Base-by-base conservation (phyloP, 2,113 vertebrate genomes). In the Pavo muticus region DNA sequence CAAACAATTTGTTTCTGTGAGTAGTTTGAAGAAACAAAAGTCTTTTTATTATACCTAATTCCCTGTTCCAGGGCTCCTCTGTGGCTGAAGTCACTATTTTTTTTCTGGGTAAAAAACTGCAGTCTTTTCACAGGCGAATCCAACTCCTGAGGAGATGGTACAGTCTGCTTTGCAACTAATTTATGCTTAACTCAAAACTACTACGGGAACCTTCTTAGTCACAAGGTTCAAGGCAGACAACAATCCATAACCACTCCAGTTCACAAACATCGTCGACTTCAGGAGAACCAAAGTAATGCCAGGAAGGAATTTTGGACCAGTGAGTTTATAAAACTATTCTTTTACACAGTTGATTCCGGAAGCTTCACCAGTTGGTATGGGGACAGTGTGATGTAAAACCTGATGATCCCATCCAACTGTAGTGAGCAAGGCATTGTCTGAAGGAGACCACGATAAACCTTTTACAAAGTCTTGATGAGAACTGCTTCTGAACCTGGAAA, bases 361-460 rank as follows among this genome's bases (percentile, higher is more conserved):
- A 75, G 91, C 79, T 79, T 97, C 78, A 48, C 91, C 95, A 61
- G 94, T 91, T 30, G 97, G 97, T 23, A 87, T 18, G 23, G 94
- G 96, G 56, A 99, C 91, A 7, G 95, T 95, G 95, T 99, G 99
- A 96, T 99, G 99, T 65, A 99, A 97, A 91, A 99, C 99, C 70
- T 99, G 98, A 90, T 99, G 99, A 96, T 99, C 99, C 99, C 99
- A 99, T 87, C 99, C 99, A 50, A 98, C 98, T 3, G 99, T 99
- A 8, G 99, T 99, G 70, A 99, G 98, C 27, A 98, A 97, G 93
- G 97, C 96, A 24, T 98, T 96, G n/a, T 98, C 98, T 44, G 97
- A 97, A 0, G 98, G 99, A 65, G 97, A 98, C 99, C 99, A 99
- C 2, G 98, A 98, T 47, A 99, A 98, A 44, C 98, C 98, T 86